These are phyloP conservation scores for Zapornia atra DNA, from an alignment of 2,113 vertebrate genomes.

Conservation along the genomic window DNA sequence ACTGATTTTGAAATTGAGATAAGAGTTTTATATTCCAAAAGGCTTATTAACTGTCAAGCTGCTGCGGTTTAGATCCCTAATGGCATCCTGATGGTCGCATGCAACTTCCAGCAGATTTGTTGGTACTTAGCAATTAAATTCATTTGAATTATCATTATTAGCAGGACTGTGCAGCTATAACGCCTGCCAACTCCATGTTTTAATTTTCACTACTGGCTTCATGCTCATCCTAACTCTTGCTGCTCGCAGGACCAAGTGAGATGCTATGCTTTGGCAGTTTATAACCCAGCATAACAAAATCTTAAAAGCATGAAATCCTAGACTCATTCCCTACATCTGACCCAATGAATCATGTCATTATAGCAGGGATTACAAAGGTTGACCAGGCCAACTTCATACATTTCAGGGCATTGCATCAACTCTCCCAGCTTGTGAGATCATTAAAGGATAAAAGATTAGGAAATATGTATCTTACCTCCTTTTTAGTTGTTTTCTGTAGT, in stretches of 20 bases:
- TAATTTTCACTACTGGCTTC: background rate
- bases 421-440: background rate
- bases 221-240: background rate
- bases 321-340: background rate
- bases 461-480: background rate
- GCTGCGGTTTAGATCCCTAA: conserved; percentile 16
- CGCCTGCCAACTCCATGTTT: background rate
- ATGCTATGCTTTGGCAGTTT: background rate
- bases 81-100: background rate
- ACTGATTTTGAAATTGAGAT: conserved; percentile 17
- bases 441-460: background rate
- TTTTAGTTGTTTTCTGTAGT: background rate
- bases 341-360: background rate
- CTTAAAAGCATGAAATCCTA: background rate
- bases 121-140: conserved; percentile 23
- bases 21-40: conserved; percentile 23
- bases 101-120: background rate
- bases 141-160: conserved; percentile 25
- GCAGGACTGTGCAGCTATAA: background rate
- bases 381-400: background rate
- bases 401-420: background rate
- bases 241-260: background rate
- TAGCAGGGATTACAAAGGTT: background rate
- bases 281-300: background rate
- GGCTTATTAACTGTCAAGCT: background rate